Percentiles rank a stretch among this genome's conserved stretches.
phyloP scores from a whole-genome alignment of 2,797 vertebrate genomes.

The Graptemys geographica region DNA sequence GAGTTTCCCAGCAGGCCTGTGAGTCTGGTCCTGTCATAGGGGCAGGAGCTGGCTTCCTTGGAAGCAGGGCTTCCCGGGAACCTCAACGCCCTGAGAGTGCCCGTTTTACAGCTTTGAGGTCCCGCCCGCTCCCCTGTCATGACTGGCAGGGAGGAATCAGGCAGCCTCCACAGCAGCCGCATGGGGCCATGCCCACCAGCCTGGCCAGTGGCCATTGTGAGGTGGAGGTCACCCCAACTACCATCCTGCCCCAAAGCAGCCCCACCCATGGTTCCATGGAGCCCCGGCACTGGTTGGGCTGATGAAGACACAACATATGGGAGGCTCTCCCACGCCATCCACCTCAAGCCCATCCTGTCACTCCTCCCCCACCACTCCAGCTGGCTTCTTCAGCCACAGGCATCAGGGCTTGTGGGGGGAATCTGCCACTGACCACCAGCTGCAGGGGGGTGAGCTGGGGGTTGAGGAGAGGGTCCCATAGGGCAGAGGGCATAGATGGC shows the following conservation, averaged over 20 bases:
- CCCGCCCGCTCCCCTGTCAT: neutral
- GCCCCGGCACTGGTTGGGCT: neutral
- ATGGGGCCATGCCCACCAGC: neutral
- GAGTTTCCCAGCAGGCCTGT: neutral
- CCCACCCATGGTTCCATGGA: neutral
- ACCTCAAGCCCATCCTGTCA: neutral
- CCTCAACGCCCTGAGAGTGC: rapidly evolving
- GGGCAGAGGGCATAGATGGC: too few relatives aligned
- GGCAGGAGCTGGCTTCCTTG: too few relatives aligned
- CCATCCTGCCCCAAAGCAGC: neutral
- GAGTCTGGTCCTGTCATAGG: too few relatives aligned
- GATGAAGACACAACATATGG: neutral
- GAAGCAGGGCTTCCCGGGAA: too few relatives aligned
- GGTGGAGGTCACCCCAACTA: neutral
- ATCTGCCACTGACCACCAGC: rapidly evolving
- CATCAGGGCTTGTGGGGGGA: neutral
- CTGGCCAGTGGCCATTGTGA: neutral
- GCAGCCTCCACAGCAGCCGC: neutral
- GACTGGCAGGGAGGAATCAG: neutral
- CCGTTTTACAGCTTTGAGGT: neutral
- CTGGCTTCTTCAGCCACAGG: neutral
- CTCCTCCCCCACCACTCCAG: neutral
- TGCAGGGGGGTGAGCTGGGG: rapidly evolving
- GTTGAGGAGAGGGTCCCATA: rapidly evolving
- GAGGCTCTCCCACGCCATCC: neutral